A percentile compares a stretch with the other conserved stretches of the same genome.
phyloP scores from a whole-genome alignment of 2,797 vertebrate genomes.

The Acridotheres tristis region DNA sequence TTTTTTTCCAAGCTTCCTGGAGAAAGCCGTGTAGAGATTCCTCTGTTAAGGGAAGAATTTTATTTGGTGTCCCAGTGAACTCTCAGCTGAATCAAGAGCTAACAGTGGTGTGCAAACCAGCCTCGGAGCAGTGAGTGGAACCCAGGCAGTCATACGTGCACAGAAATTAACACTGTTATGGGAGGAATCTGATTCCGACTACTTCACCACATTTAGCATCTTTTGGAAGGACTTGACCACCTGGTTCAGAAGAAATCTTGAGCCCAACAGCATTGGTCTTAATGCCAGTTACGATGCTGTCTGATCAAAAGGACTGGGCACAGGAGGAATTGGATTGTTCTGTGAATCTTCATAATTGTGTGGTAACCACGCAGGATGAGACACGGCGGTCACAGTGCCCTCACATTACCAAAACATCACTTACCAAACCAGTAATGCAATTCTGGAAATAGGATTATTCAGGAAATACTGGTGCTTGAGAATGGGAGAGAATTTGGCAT shows the following conservation, averaged over 20 bases:
- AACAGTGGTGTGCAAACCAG: neutral
- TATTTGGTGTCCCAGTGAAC: neutral
- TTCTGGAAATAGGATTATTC: slow-evolving; percentile 1
- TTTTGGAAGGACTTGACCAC: neutral
- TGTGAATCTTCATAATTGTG: neutral
- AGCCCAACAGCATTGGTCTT: slow-evolving; percentile 12
- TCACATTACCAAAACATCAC: neutral
- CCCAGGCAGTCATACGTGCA: neutral
- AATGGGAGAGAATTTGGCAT: neutral
- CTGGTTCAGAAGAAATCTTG: slow-evolving; percentile 16
- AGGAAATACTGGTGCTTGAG: slow-evolving; percentile 15
- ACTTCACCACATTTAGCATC: slow-evolving; percentile 8
- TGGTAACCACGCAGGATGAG: neutral
- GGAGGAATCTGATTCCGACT: neutral
- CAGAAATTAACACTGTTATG: neutral
- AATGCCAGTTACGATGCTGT: slow-evolving; percentile 8
- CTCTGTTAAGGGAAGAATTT: neutral
- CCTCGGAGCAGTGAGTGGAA: neutral
- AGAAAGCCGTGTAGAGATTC: neutral
- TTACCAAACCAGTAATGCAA: neutral
- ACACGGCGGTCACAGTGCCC: neutral
- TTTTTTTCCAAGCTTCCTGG: neutral
- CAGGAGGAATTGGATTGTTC: neutral
- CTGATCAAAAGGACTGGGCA: neutral
- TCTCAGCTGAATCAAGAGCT: neutral